Base-by-base conservation (phyloP, 2,888 invertebrate genomes). In the Agrilus cyanescens region DNA sequence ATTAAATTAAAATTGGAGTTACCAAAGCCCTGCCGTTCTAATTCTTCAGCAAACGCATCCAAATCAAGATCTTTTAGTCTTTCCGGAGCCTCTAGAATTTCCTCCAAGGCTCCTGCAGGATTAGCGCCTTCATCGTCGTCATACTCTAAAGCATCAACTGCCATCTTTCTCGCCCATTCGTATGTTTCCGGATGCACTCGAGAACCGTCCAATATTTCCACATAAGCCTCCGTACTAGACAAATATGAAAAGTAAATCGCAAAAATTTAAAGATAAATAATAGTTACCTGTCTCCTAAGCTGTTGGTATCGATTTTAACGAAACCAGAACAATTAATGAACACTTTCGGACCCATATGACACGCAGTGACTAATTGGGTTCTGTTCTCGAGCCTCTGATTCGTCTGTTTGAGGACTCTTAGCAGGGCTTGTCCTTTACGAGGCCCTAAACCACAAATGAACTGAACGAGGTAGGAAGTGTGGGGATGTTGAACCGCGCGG, bases 141-240 rank as follows among this genome's bases (percentile, higher is more conserved):
- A 56, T 96, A 95, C 57, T 99, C 98, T 37, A 98, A 70, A 1
- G 98, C 98, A 67, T 98, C 98, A 1, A 97, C 95, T 0, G 98
- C 98, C 97, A 98, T 99, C 70, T 99, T 99, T 32, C 97, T 74
- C 0, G 98, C 98, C 97, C 97, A 97, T 61, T 99, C 98, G 65
- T 99, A 99, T 0, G 96, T 94, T 70, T 99, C 98, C 0, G 97
- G 97, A 70, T 98, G 98, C 1, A 98, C 96, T 54, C 98, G 76
- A 1, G 97, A 95, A 0, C 96, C 95, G 61, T 98, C 98, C 40
- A 98, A 70, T 2, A 96, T 93, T 70, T 96, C 87, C 1, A 95
- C 89, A 57, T 94, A 95, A 0, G 90, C 87, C 59, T 95, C 94
- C 0, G 94, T 94, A 60, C 89, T 77, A 41, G 34, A 51, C 50